Evolutionary conservation across 2,888 invertebrate species (phyloP).

Genomic region (Aphidoletes aphidimyza): DNA sequence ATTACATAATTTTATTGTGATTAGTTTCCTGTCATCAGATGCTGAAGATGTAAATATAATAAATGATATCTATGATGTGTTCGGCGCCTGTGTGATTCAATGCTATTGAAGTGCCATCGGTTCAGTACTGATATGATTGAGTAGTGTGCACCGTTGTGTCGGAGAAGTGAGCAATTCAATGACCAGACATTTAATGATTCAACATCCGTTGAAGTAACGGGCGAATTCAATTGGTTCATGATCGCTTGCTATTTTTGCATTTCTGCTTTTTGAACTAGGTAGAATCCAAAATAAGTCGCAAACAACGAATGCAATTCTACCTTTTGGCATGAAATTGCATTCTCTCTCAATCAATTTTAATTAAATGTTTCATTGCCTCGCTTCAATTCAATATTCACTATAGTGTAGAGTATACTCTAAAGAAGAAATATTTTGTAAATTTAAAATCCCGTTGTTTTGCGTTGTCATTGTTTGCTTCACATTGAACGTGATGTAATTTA

Average conservation of each 20-base stretch:
- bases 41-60: neutral
- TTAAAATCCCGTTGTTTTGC: neutral
- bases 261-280: no score
- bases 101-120: neutral
- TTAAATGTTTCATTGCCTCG: neutral
- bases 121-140: constrained; percentile 4
- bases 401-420: no score
- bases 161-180: neutral
- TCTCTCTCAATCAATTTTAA: constrained; percentile 33
- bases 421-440: constrained; percentile 28
- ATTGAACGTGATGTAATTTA: constrained; percentile 52
- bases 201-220: neutral
- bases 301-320: neutral
- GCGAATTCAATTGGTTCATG: neutral
- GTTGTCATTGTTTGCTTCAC: constrained; percentile 24
- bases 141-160: neutral
- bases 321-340: neutral
- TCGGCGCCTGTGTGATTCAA: neutral
- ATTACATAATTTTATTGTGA: neutral
- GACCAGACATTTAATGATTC: no score
- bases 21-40: neutral
- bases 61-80: neutral
- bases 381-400: constrained; percentile 17
- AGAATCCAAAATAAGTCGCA: neutral
- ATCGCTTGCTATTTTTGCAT: neutral